A percentile compares a stretch with the other conserved stretches of the same genome.
phyloP scores from a whole-genome alignment of 2,888 invertebrate genomes.

The Drosophila eohydei region DNA sequence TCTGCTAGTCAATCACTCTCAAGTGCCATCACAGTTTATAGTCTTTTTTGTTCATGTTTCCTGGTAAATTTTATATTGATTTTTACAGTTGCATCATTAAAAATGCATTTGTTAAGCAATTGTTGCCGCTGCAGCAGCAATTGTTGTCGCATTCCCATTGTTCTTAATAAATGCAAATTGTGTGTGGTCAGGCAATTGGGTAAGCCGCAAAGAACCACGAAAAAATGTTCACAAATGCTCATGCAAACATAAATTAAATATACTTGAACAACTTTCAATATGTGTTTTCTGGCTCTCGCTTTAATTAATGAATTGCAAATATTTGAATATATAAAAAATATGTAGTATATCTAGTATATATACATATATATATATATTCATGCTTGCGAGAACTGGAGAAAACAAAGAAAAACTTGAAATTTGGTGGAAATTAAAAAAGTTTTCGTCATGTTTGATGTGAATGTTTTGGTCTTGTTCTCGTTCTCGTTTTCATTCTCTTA shows the following conservation, averaged over 20 bases:
- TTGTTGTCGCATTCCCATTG: constrained; percentile 31
- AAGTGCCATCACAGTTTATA: not conserved
- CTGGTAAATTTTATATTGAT: constrained; percentile 54
- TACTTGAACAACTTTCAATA: not conserved
- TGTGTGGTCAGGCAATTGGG: constrained; percentile 26
- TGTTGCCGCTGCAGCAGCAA: constrained; percentile 7
- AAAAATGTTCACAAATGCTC: constrained; percentile 1
- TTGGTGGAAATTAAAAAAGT: constrained; percentile 70
- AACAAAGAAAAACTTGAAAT: constrained; percentile 41
- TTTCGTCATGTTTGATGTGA: constrained; percentile 35
- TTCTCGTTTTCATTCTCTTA: not conserved
- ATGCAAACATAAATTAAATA: not conserved
- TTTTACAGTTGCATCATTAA: constrained; percentile 68
- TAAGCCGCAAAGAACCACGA: constrained; percentile 3
- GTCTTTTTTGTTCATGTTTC: not conserved
- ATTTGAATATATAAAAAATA: constrained; percentile 52
- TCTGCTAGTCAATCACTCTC: not conserved
- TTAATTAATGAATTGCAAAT: constrained; percentile 69
- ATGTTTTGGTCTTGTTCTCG: constrained; percentile 1
- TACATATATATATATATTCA: not conserved
- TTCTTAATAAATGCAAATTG: constrained; percentile 45
- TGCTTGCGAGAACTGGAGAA: constrained; percentile 8
- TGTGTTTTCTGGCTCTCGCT: constrained; percentile 8
- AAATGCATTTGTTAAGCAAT: constrained; percentile 64
- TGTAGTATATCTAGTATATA: not conserved